These are phyloP conservation scores for Thripadectes ignobilis DNA, from an alignment of 2,797 vertebrate genomes.

Conservation along the genomic window DNA sequence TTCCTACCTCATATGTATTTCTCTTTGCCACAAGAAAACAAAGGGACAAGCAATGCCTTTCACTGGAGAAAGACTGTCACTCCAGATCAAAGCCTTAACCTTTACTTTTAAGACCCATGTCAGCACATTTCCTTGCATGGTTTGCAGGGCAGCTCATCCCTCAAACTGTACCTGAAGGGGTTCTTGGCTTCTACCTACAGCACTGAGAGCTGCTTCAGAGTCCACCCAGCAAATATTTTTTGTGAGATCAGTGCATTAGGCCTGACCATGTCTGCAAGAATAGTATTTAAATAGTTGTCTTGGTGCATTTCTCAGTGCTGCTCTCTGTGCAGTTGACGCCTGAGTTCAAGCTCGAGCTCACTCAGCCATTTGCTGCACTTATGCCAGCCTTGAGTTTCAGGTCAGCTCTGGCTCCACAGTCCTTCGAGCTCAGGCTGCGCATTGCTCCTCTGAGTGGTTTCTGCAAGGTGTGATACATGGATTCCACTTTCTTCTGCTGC, in stretches of 20 bases:
- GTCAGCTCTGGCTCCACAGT: not conserved
- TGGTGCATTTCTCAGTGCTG: not conserved
- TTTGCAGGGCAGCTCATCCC: not conserved
- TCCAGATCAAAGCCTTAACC: not conserved
- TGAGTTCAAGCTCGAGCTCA: not conserved
- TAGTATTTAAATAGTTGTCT: not conserved
- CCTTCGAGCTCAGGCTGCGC: not conserved
- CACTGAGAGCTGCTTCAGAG: not conserved
- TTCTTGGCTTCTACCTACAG: not conserved
- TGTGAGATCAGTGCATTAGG: not conserved
- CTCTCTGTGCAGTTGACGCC: not conserved
- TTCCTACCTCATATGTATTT: not conserved
- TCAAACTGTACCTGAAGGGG: not conserved
- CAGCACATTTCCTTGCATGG: not conserved
- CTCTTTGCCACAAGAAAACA: not conserved
- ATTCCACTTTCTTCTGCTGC: not conserved
- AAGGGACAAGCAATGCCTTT: not conserved
- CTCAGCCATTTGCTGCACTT: not conserved
- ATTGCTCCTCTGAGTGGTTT: not conserved
- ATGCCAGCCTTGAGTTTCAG: not conserved
- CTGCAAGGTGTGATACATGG: not conserved
- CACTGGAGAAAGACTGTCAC: not conserved
- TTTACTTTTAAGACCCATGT: not conserved
- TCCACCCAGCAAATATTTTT: not conserved
- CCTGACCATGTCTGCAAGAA: not conserved